Evolutionary conservation across 1,140 invertebrate genomes (phyloP).

Genomic region (Drosophila ercepeae): DNA sequence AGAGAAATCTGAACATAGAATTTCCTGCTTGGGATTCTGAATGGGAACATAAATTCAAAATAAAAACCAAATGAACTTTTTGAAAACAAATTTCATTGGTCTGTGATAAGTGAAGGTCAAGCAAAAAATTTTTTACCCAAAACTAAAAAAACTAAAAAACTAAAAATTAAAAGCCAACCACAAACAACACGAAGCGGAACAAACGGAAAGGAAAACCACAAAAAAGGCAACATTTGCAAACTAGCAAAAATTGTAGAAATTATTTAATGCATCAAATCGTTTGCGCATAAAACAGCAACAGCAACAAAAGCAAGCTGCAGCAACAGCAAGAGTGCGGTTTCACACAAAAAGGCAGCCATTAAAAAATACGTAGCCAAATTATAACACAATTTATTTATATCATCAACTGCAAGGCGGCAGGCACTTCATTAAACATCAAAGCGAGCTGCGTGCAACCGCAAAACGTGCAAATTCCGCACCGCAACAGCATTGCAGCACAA

Average conservation of each 20-base stretch:
- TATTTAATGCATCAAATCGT: slow-evolving; percentile 76
- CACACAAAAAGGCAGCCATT: slow-evolving; percentile 47
- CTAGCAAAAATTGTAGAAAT: slow-evolving; percentile 76
- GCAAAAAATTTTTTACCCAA: slow-evolving; percentile 37
- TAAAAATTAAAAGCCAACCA: slow-evolving; percentile 42
- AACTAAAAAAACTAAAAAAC: slow-evolving; percentile 42
- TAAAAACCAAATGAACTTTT: slow-evolving; percentile 59
- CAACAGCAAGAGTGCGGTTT: slow-evolving; percentile 46
- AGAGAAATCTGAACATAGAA: slow-evolving; percentile 5
- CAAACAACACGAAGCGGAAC: slow-evolving; percentile 44
- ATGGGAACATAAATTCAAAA: slow-evolving; percentile 27
- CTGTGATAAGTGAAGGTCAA: slow-evolving; percentile 83
- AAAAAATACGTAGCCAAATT: slow-evolving; percentile 71
- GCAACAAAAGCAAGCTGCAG: slow-evolving; percentile 22
- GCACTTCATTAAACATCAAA: slow-evolving; percentile 80
- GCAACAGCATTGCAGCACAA: slow-evolving; percentile 34
- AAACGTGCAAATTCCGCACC: slow-evolving; percentile 58
- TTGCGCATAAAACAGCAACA: slow-evolving; percentile 53
- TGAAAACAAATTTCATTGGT: slow-evolving; percentile 72
- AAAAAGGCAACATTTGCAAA: slow-evolving; percentile 66
- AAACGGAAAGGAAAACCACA: slow-evolving; percentile 58
- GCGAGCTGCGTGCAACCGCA: slow-evolving; percentile 71
- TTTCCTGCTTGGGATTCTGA: slow-evolving; percentile 14
- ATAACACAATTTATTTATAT: slow-evolving; percentile 72
- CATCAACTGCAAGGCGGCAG: slow-evolving; percentile 66